Percentiles rank a stretch among this genome's conserved stretches.
Conservation (phyloP, 1,140 invertebrate species). For the Contarinia nasturtii region DNA sequence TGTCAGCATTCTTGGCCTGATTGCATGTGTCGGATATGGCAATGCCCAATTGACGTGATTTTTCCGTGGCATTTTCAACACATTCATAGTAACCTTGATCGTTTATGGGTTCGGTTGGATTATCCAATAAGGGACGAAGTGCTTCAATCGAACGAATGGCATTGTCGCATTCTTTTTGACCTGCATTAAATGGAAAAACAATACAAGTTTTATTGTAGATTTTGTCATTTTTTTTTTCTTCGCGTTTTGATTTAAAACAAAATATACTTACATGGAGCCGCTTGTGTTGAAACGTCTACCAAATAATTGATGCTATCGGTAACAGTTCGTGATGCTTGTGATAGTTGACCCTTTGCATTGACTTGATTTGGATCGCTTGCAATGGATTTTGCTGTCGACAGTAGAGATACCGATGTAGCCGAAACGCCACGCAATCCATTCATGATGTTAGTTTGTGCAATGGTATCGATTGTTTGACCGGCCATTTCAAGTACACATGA, state of each 20-base stretch:
- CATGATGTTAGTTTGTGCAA: conserved; percentile 59
- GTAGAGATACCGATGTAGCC: conserved; percentile 67
- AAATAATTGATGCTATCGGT: conserved; percentile 86
- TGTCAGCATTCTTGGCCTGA: conserved; percentile 73
- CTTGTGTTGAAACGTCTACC: conserved; percentile 64
- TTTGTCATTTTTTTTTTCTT: too few species aligned
- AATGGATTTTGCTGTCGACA: conserved; percentile 73
- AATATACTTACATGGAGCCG: conserved; percentile 37
- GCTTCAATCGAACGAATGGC: conserved; percentile 85
- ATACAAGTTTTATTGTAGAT: background rate
- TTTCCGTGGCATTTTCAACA: conserved; percentile 83
- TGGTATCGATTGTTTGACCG: conserved; percentile 50
- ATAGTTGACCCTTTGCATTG: conserved; percentile 75
- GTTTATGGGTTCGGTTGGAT: conserved; percentile 74
- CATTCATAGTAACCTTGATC: conserved; percentile 87
- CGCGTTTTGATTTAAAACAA: too few species aligned
- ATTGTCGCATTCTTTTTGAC: conserved; percentile 92
- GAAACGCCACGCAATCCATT: conserved; percentile 73
- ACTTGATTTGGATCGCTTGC: conserved; percentile 75
- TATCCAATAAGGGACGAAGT: conserved; percentile 61
- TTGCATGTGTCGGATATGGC: conserved; percentile 89
- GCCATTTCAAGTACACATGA: conserved; percentile 65
- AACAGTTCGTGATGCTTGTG: conserved; percentile 68
- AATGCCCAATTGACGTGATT: conserved; percentile 71
- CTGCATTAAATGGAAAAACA: conserved; percentile 15